Evolutionary conservation across 92 coral and sea anemone species (phyloP), one percentile per base, ranked within the genome.

Genomic region (Muricea muricata): DNA sequence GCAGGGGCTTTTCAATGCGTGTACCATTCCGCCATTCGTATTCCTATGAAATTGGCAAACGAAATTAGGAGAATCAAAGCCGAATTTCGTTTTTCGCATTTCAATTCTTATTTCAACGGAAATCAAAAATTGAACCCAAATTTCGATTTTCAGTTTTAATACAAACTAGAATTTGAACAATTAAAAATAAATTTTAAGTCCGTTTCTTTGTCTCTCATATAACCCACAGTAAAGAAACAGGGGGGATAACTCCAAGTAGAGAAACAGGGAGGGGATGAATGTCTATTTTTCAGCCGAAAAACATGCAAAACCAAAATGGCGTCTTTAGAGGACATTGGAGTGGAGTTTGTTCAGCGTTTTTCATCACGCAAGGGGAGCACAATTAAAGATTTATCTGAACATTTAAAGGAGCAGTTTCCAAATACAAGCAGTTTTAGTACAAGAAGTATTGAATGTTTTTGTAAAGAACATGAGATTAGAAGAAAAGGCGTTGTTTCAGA

Each of bases 1-100:
- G n/a, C n/a, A n/a, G n/a, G n/a, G n/a, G n/a, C n/a, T 37, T 37
- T 37, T 4, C 9, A 75, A 42, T 75, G 81, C 81, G 81, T 75
- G 81, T 45, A 75, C 52, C 54, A 75, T 75, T 45, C 81, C 81
- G 81, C 66, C 32, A 75, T 12, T 75, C 81, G 52, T 11, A 46
- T 75, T 75, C 58, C 32, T 4, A 13, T 12, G 32, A 42, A 26
- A 30, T 18, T 48, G 50, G 1, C 8, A 45, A 45, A 6, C 4
- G 50, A 45, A 12, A 5, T 45, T 45, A 8, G 50, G 50, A 45
- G 6, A 17, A 12, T 37, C 42, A 37, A 37, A 37, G 4, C 42
- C 42, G 9, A 37, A 37, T 37, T 37, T 9, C 42, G 42, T 37
- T 37, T 37, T 37, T 37, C 42, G 42, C 4, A 37, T 37, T 37